phyloP scores from a whole-genome alignment of 2,888 invertebrate species.

The Mamestra brassicae region DNA sequence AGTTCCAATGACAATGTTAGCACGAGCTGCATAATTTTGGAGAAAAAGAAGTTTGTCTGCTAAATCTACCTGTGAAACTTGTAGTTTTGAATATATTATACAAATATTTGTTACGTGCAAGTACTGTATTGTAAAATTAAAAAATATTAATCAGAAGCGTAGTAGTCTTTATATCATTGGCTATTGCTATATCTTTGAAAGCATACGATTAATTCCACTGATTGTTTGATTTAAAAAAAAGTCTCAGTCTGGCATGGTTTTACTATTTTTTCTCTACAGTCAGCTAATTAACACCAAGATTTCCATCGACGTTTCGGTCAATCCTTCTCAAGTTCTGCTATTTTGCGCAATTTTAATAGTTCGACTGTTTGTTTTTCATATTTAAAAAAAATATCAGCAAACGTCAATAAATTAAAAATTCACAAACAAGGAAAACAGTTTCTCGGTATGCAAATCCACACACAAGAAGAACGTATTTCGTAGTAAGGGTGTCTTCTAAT shows the following conservation, averaged over 20 bases:
- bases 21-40: constrained; percentile 50
- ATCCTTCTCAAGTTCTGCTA: no score
- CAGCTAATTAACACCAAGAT: no score
- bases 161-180: neutral
- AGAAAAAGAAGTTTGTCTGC: constrained; percentile 29
- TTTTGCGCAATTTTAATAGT: no score
- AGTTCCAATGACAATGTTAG: constrained; percentile 36
- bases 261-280: no score
- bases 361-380: no score
- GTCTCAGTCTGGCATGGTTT: no score
- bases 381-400: no score
- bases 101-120: neutral
- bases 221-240: no score
- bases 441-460: neutral
- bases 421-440: no score
- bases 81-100: neutral
- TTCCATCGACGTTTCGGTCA: no score
- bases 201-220: neutral
- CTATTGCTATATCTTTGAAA: neutral
- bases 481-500: constrained; percentile 38
- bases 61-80: neutral
- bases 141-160: neutral
- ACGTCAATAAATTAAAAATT: no score
- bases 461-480: neutral
- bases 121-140: neutral